Base-by-base conservation (phyloP, 2,797 vertebrate species). In the Tachyglossus aculeatus region DNA sequence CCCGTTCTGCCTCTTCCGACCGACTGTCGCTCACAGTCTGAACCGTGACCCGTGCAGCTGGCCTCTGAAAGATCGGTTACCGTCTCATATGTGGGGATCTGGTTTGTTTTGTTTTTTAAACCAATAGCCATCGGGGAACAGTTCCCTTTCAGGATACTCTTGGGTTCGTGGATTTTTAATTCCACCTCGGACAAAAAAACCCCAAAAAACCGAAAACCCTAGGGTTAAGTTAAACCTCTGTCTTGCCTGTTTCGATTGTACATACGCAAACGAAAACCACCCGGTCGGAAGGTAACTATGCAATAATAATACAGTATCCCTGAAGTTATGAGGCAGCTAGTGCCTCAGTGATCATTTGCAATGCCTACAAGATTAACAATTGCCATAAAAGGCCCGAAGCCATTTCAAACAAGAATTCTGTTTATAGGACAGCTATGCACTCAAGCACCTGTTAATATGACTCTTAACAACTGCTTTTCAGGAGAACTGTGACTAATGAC, bases 391-490 rank as follows among this genome's bases (percentile, higher is more conserved):
- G 87, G 85, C 84, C 65, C 60, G 81, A 88, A 82, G 84, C 82
- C 77, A 80, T 90, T 88, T 88, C 86, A 91, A 88, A 83, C 83
- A 79, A 84, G 84, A 81, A 82, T 86, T 81, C 89, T 91, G 88
- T 92, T 92, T 91, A 91, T 89, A 88, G 88, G 90, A 83, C 82
- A 87, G 88, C 84, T 87, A 85, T 90, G 88, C 87, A 82, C 87
- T 86, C 84, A 80, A 90, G 90, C 93, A 93, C 91, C 92, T 94
- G 93, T 93, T 92, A 91, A 86, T 75, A 76, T 88, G 87, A 90
- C 88, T 82, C 91, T 90, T 89, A 92, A 93, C 92, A 91, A 91
- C 89, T 90, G 62, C 81, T 84, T 92, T 91, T 91, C 87, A 90
- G 86, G 90, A 85, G 89, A 88, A 84, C 90, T 88, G 90, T 89